Evolutionary conservation across 53 echinoderm and acorn worm genomes (phyloP), one percentile per base, ranked within the genome.

Genomic region (Luidia sarsii): DNA sequence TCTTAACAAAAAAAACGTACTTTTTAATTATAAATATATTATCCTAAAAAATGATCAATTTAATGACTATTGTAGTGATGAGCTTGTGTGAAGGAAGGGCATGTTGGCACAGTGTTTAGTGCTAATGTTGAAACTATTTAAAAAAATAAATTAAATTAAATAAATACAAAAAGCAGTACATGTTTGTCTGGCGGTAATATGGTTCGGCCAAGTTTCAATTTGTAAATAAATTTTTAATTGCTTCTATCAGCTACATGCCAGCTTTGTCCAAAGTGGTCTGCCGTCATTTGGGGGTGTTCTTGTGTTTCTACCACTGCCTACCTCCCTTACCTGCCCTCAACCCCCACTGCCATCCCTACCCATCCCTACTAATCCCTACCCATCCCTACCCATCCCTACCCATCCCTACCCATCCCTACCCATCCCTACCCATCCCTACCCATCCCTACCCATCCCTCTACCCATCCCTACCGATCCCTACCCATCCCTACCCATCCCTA

Each of bases 151-250:
- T 65, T n/a, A n/a, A n/a, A n/a, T n/a, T n/a, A n/a, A n/a, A n/a
- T n/a, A n/a, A n/a, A n/a, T n/a, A n/a, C 23, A 41, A 38, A 77
- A 77, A 77, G 77, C 77, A 77, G 77, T 77, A 59, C 48, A 61
- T 57, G 39, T 77, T 43, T 33, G 77, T 77, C 77, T 60, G 77
- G 60, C 61, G 48, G 11, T 59, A 60, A 77, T 77, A 49, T 77
- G 77, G 77, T 77, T 77, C 77, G 61, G 77, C 77, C 61, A 70
- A 70, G 70, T 70, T 70, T 51, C 57, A 62, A 86, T 86, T 69
- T 86, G 87, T 86, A 86, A 86, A 86, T 86, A 86, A 80, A 86
- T 86, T 86, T 86, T 86, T 80, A 84, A 84, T 73, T 79, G 79
- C 87, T 80, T 86, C 87, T 86, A 86, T 86, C 87, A 80, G 80